Conservation (phyloP, 2,113 vertebrate species). For the Taurulus bubalis region DNA sequence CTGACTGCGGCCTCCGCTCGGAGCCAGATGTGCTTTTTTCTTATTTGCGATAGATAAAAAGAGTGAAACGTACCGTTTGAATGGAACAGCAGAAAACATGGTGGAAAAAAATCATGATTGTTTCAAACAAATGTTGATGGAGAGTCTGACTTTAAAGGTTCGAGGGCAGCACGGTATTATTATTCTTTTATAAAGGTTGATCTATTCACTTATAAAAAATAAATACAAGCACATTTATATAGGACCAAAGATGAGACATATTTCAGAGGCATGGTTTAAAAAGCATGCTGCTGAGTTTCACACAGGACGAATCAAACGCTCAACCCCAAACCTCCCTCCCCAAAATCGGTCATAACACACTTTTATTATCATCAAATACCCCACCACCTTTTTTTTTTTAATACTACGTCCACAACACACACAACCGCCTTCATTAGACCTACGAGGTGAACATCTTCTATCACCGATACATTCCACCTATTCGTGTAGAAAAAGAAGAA, state of each 20-base stretch:
- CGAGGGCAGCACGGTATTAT: conserved; percentile 35
- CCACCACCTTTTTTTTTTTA: conserved; percentile 47
- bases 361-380: conserved; percentile 8
- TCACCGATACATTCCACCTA: conserved; percentile 74
- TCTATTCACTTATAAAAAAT: conserved; percentile 68
- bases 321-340: background rate
- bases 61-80: background rate
- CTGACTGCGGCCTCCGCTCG: background rate
- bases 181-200: conserved; percentile 43
- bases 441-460: conserved; percentile 52
- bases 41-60: conserved; percentile 30
- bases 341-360: conserved; percentile 23
- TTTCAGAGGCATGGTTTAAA: conserved; percentile 72
- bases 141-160: conserved; percentile 12
- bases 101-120: conserved; percentile 28
- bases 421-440: conserved; percentile 38
- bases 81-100: background rate
- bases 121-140: conserved; percentile 10
- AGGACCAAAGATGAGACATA: conserved; percentile 67
- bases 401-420: conserved; percentile 61
- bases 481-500: conserved; percentile 23
- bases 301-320: conserved; percentile 60
- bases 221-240: conserved; percentile 75
- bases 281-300: conserved; percentile 78
- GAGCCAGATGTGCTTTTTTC: conserved; percentile 50